These are phyloP conservation scores for Nasonia giraulti DNA, from an alignment of 1,140 invertebrate genomes.

Conservation along the genomic window DNA sequence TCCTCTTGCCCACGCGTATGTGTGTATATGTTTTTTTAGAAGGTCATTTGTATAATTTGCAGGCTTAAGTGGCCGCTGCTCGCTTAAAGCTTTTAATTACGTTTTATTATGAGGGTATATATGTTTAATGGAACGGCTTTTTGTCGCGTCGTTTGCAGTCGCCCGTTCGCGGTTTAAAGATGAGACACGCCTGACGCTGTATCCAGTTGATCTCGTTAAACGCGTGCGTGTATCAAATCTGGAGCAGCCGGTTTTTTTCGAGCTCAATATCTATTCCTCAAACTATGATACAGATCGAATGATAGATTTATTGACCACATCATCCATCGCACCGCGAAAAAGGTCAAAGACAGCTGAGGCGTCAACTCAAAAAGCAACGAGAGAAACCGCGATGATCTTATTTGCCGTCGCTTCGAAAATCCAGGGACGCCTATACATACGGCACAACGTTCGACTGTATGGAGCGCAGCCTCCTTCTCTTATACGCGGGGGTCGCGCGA, in stretches of 20 bases:
- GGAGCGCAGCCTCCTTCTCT: neutral
- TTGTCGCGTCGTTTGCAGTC: neutral
- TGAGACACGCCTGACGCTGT: too few species aligned
- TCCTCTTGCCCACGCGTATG: too few species aligned
- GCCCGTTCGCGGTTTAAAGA: neutral
- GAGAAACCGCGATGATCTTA: conserved; percentile 20
- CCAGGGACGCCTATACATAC: too few species aligned
- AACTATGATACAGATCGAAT: too few species aligned
- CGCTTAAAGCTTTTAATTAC: neutral
- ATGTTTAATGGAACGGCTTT: neutral
- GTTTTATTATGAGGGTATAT: neutral
- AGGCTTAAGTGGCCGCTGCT: neutral
- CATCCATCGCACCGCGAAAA: neutral
- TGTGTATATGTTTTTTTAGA: neutral
- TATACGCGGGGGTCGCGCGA: conserved; percentile 24
- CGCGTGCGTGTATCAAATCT: too few species aligned
- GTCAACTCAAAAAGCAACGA: neutral
- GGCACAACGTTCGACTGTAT: neutral
- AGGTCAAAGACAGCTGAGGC: neutral
- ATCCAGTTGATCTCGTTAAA: too few species aligned
- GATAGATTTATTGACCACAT: too few species aligned
- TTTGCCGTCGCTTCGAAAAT: neutral
- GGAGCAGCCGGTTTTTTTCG: too few species aligned
- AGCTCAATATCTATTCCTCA: too few species aligned
- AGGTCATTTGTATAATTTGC: conserved; percentile 1